Evolutionary conservation across 2,797 vertebrate genomes (phyloP).

Genomic region (Coranthus polyacanthus): DNA sequence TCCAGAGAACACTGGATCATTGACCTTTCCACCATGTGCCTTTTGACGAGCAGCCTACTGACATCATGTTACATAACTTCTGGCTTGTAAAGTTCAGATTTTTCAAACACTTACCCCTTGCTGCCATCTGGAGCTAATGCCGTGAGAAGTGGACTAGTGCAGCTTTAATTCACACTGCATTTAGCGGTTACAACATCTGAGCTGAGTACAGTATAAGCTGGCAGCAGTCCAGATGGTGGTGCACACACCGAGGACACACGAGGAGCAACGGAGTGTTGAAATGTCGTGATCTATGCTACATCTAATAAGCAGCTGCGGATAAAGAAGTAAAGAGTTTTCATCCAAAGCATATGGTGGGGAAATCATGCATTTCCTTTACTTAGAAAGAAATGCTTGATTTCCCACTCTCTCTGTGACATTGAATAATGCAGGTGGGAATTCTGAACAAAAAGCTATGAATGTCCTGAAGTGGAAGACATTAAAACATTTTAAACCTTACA

Average conservation of each 20-base stretch:
- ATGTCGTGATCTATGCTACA: constrained; percentile 3
- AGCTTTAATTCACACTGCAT: constrained; percentile 32
- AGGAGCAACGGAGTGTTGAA: not conserved
- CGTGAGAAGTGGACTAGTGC: constrained; percentile 5
- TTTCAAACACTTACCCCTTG: not conserved
- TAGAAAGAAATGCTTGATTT: not conserved
- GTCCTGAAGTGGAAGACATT: no score
- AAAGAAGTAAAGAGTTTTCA: not conserved
- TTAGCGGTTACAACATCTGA: constrained; percentile 22
- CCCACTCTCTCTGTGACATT: no score
- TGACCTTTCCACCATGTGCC: constrained; percentile 1
- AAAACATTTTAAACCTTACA: no score
- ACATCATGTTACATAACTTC: constrained; percentile 12
- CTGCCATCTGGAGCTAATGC: constrained; percentile 8
- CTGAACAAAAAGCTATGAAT: no score
- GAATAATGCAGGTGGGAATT: no score
- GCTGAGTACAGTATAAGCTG: constrained; percentile 9
- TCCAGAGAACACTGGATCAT: not conserved
- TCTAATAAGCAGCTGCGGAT: constrained; percentile 28
- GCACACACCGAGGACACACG: not conserved
- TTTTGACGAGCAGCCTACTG: constrained; percentile 7
- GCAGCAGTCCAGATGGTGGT: constrained; percentile 42
- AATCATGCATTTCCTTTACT: not conserved
- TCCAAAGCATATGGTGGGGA: constrained; percentile 4
- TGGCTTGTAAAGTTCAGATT: constrained; percentile 1